phyloP scores from a whole-genome alignment of 2,113 vertebrate genomes.

The Pteropus alecto region DNA sequence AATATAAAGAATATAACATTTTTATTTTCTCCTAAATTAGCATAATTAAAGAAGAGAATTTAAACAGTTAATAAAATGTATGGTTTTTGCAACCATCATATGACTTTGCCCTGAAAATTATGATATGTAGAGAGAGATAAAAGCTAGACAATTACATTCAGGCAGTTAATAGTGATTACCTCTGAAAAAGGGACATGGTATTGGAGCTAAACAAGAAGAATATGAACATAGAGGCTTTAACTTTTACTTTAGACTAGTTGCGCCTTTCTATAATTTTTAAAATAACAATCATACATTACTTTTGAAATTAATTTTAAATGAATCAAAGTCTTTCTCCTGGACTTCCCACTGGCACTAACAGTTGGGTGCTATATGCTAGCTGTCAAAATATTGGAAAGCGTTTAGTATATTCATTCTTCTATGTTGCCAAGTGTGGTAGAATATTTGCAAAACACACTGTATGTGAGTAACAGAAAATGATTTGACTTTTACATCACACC shows the following conservation, averaged over 20 bases:
- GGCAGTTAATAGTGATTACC: neutral
- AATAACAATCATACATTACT: neutral
- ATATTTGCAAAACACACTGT: constrained; percentile 58
- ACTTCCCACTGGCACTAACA: constrained; percentile 50
- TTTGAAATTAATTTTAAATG: constrained; percentile 53
- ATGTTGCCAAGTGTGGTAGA: constrained; percentile 47
- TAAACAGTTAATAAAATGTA: neutral
- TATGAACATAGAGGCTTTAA: neutral
- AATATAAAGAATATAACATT: neutral
- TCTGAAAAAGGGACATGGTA: neutral
- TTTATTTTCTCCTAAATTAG: neutral
- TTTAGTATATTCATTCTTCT: constrained; percentile 31
- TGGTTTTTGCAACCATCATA: neutral
- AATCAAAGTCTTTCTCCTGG: constrained; percentile 2
- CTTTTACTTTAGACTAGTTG: neutral
- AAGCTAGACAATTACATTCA: neutral
- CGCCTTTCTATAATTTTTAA: neutral
- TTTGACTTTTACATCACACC: constrained; percentile 43
- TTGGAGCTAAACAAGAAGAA: accelerated
- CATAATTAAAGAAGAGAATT: neutral
- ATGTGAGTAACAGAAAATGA: constrained; percentile 32
- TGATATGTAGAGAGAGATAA: neutral
- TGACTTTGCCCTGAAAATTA: neutral
- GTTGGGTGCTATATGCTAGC: constrained; percentile 60
- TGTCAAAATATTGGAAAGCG: constrained; percentile 71